These are phyloP conservation scores for Microcebus griseorufus DNA, from an alignment of 2,113 vertebrate species.

Conservation along the genomic window DNA sequence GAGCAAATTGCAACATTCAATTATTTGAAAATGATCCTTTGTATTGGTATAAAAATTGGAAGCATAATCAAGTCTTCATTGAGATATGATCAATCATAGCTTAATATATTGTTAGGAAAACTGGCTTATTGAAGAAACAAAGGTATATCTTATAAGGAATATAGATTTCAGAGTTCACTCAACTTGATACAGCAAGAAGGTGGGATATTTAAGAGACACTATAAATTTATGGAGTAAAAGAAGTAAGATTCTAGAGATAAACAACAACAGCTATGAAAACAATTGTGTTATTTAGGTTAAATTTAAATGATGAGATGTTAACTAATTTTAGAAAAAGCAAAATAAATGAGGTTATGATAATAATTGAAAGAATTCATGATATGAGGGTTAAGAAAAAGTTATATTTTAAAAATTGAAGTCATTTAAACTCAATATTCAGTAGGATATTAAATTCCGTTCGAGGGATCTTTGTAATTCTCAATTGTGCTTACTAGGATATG, in stretches of 20 bases:
- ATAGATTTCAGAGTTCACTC: not conserved
- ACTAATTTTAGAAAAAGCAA: not conserved
- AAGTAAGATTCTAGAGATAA: not conserved
- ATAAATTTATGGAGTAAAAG: not conserved
- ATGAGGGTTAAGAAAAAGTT: not conserved
- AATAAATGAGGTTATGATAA: not conserved
- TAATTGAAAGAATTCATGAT: not conserved
- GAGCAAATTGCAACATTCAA: not conserved
- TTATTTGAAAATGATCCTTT: slow-evolving; percentile 22
- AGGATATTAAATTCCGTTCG: not conserved
- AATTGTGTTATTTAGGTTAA: not conserved
- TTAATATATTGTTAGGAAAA: not conserved
- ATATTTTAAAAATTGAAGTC: not conserved
- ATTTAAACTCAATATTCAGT: not conserved
- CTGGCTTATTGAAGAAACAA: not conserved
- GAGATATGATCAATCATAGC: not conserved
- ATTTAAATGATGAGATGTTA: not conserved
- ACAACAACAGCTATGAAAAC: not conserved
- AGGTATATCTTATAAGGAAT: not conserved
- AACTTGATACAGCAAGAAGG: not conserved
- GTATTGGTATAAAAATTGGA: not conserved
- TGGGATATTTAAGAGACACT: not conserved
- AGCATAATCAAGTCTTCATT: not conserved
- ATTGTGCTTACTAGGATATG: not conserved
- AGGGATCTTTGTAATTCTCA: not conserved